These are phyloP conservation scores for Lochmaea capreae DNA, from an alignment of 2,888 invertebrate species.

Conservation along the genomic window DNA sequence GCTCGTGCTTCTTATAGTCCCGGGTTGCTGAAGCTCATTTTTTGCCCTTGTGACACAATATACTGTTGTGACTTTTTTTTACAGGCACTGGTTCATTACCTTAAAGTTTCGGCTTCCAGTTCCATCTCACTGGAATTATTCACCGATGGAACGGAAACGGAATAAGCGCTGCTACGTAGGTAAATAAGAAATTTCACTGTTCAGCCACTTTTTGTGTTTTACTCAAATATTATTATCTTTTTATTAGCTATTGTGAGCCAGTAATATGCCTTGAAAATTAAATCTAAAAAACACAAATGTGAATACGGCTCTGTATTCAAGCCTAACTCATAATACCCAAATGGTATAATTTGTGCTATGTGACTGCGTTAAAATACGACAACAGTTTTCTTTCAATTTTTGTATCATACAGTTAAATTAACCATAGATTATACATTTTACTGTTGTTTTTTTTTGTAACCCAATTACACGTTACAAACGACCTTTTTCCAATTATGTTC, in stretches of 20 bases:
- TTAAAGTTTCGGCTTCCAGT: no score
- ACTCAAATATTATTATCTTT: no score
- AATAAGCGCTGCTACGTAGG: no score
- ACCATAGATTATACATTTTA: constrained; percentile 19
- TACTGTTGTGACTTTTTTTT: no score
- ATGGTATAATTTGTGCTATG: constrained; percentile 12
- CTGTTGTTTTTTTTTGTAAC: constrained; percentile 10
- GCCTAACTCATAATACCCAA: background rate
- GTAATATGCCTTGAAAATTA: background rate
- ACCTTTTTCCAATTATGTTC: background rate
- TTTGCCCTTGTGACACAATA: no score
- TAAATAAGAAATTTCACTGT: no score
- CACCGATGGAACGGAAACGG: no score
- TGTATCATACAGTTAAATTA: constrained; percentile 18
- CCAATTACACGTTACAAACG: constrained; percentile 7
- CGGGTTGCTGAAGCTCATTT: no score
- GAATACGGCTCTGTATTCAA: background rate
- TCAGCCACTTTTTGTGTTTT: no score
- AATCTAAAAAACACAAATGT: background rate
- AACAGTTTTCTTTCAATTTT: constrained; percentile 27
- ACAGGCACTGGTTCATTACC: no score
- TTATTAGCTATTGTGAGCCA: background rate
- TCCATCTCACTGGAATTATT: no score
- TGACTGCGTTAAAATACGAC: constrained; percentile 9
- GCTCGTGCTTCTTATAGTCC: no score